Evolutionary conservation across 2,888 invertebrate species (phyloP).

Genomic region (Nasonovia ribisnigri): DNA sequence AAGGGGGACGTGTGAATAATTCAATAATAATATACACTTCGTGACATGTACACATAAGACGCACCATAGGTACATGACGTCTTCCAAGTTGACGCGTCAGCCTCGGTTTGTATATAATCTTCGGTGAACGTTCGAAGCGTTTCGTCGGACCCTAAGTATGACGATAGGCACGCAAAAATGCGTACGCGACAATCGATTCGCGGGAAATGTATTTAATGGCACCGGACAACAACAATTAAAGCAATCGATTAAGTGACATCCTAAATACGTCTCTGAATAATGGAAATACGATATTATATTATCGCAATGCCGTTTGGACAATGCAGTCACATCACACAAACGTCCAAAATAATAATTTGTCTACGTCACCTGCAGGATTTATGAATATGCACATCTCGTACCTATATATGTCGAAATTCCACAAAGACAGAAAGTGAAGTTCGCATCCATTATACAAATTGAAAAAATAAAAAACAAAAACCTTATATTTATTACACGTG

Average conservation of each 20-base stretch:
- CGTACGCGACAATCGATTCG: not conserved
- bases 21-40: not conserved
- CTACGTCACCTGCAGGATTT: not conserved
- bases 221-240: not conserved
- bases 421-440: not conserved
- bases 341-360: not conserved
- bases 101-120: not conserved
- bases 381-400: not conserved
- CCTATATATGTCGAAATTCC: not conserved
- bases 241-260: not conserved
- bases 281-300: not conserved
- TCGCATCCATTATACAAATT: not conserved
- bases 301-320: not conserved
- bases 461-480: not conserved
- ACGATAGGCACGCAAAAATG: not conserved
- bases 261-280: not conserved
- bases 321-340: not conserved
- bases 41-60: not conserved
- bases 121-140: not conserved
- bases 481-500: not conserved
- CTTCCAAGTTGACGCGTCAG: not conserved
- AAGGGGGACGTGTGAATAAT: not conserved
- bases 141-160: not conserved
- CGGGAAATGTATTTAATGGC: not conserved
- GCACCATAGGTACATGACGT: too few relatives aligned